These are phyloP conservation scores for Epinotia nisella DNA, from an alignment of 2,888 invertebrate species.

Conservation along the genomic window DNA sequence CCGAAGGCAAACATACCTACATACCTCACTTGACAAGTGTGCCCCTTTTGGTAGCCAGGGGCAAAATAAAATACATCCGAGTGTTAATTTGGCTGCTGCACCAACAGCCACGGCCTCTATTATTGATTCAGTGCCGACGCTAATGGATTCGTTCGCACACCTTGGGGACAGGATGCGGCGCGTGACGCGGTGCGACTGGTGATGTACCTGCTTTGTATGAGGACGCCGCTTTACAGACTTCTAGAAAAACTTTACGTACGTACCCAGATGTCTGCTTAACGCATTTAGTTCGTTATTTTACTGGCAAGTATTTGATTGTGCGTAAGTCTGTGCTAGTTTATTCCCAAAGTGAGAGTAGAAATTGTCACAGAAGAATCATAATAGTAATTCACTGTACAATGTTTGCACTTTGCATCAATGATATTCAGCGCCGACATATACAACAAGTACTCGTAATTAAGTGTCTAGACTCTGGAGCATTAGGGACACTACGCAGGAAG, in stretches of 20 bases:
- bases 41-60: constrained; percentile 4
- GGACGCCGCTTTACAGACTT: neutral
- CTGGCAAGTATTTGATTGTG: too few species aligned
- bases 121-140: constrained; percentile 8
- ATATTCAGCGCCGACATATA: too few species aligned
- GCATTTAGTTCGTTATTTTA: too few species aligned
- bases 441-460: too few species aligned
- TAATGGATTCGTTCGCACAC: constrained; percentile 14
- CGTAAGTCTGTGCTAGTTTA: too few species aligned
- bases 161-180: constrained; percentile 3
- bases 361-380: too few species aligned
- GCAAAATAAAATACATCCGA: neutral
- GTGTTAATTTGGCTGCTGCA: neutral
- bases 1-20: neutral
- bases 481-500: neutral
- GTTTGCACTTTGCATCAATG: too few species aligned
- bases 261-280: neutral
- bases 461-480: too few species aligned
- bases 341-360: too few species aligned
- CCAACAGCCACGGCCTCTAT: neutral
- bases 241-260: neutral
- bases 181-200: neutral
- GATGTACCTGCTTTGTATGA: neutral
- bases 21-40: neutral
- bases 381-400: too few species aligned